Base-by-base conservation (phyloP, 2,797 vertebrate genomes). In the Ctenochaetus hawaiiensis region DNA sequence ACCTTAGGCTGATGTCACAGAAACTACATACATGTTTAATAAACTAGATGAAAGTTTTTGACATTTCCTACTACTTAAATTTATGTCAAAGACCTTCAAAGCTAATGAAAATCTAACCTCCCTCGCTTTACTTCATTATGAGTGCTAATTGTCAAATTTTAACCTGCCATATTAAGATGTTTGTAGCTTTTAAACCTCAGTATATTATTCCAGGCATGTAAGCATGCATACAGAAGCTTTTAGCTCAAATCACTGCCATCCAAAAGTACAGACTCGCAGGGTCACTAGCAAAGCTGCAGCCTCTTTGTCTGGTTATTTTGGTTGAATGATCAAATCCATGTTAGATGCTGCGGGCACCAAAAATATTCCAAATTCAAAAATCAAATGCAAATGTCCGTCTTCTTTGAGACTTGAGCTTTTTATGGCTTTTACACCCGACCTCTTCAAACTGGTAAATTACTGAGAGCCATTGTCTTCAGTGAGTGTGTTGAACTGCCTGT, bases 381-480 rank as follows among this genome's bases (percentile, higher is more conserved):
- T 64, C 1, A 69, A 78, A 79, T 69, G n/a, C 44, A 59, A 76
- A 7, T 43, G 17, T 43, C 63, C n/a, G 9, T 66, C 66, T 63
- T 83, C 34, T n/a, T 16, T 60, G 49, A 71, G 52, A 72, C 70
- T 77, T 73, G 22, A 30, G 44, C 58, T 77, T 85, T 75, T 57
- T 51, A 77, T 67, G 80, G 49, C 67, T 84, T 89, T 89, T 67
- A 75, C 73, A 81, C 71, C 53, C 78, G 51, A 49, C 23, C 60
- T 73, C 65, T 71, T 71, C 66, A 87, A 80, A 78, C 67, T 77
- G 72, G 78, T 73, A 82, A 76, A 81, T 89, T 57, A 72, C 83
- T 82, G 71, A 58, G 68, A 76, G 76, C 26, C 79, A 82, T 90
- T 92, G 86, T 89, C 86, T 89, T 67, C 71, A 71, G 80, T 72